Base-by-base conservation (phyloP, 2,113 vertebrate species). In the Tachysurus fulvidraco region DNA sequence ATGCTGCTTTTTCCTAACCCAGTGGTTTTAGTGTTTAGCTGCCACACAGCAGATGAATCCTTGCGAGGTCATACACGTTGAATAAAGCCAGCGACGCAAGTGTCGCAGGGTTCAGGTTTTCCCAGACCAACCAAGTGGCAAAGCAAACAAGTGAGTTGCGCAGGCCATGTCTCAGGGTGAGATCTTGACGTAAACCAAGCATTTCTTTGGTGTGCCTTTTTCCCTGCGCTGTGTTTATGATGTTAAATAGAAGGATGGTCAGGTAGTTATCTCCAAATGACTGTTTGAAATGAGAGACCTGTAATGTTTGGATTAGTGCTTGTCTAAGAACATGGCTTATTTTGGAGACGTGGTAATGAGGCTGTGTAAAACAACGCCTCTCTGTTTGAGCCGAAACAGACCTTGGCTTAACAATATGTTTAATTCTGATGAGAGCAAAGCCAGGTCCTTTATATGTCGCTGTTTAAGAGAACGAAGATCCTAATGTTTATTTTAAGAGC, bases 111-210 rank as follows among this genome's bases (percentile, higher is more conserved):
- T 90, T 93, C 93, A 90, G 89, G 28, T 89, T 89, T 91, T 92
- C 90, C 88, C 74, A 2, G 81, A 90, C 91, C 85, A 91, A 93
- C 93, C 93, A 93, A 93, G 90, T 91, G 91, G 92, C 91, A 92
- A 90, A 93, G 93, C 93, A 93, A 94, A 94, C 92, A 93, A 91
- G 92, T 92, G 91, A 87, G 90, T 91, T 91, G 88, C 90, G 93
- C 78, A 89, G 91, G 88, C 89, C 90, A 86, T 90, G 92, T 91
- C 93, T 91, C 69, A 87, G 88, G 79, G 89, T 85, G 90, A 92
- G 92, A 87, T 90, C 92, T 91, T 91, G 87, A 91, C 91, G 91
- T 92, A 91, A 94, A 78, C 92, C 92, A 91, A 89, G 91, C 91
- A 86, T 92, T 92, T 90, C 90, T 85, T 73, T 55, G 57, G 50